Percentiles rank a stretch among this genome's conserved stretches.
phyloP scores from a whole-genome alignment of 2,797 vertebrate species.

The Scleropages formosus region DNA sequence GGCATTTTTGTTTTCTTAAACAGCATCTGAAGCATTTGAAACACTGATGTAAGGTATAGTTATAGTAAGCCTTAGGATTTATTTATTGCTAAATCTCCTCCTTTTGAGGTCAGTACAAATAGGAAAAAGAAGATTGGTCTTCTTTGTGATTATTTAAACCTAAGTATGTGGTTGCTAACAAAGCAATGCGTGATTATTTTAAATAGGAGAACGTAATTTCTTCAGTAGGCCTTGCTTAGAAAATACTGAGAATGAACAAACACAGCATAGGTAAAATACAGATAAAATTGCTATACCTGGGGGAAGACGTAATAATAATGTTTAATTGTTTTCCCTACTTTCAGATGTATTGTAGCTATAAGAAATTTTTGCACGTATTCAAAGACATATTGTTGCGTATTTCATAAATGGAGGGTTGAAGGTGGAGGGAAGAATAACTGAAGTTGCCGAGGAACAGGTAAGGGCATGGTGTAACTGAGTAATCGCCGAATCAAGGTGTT shows the following conservation, averaged over 20 bases:
- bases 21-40: constrained; percentile 71
- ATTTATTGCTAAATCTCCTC: constrained; percentile 78
- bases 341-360: constrained; percentile 60
- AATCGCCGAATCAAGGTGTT: constrained; percentile 74
- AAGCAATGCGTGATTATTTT: constrained; percentile 22
- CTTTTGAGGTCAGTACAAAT: constrained; percentile 78
- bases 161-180: constrained; percentile 41
- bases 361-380: constrained; percentile 89
- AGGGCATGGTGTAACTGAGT: constrained; percentile 72
- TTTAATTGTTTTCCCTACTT: constrained; percentile 53
- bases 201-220: constrained; percentile 16
- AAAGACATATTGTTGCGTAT: constrained; percentile 65
- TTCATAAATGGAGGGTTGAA: constrained; percentile 70
- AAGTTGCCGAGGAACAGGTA: constrained; percentile 69
- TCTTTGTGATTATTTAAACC: constrained; percentile 40
- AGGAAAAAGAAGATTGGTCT: constrained; percentile 54
- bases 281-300: constrained; percentile 45
- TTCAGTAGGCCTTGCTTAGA: constrained; percentile 47
- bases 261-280: constrained; percentile 55
- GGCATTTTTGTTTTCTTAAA: constrained; percentile 54
- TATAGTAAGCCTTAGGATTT: constrained; percentile 75
- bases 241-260: constrained; percentile 30
- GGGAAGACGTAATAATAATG: constrained; percentile 52
- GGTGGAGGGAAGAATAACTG: constrained; percentile 55
- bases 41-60: constrained; percentile 84